Conservation (phyloP, 2,888 invertebrate species). For the Aquatica leii region DNA sequence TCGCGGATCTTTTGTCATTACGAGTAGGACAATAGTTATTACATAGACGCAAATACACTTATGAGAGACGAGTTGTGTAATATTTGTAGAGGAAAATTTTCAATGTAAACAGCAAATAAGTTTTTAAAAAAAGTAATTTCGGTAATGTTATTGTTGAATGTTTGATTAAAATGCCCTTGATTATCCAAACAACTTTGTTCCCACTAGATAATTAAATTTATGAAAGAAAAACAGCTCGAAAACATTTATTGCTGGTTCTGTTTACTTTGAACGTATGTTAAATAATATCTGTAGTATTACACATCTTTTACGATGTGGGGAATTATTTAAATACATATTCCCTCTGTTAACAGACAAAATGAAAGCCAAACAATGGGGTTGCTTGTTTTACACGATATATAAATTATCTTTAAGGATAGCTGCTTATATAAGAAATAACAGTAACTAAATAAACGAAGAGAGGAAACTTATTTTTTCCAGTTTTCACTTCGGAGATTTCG, state of each 20-base stretch:
- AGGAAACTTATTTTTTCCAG: constrained; percentile 29
- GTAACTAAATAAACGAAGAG: constrained; percentile 29
- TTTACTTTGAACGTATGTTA: constrained; percentile 53
- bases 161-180: constrained; percentile 34
- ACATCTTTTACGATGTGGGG: constrained; percentile 51
- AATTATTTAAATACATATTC: constrained; percentile 51
- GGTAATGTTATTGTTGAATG: constrained; percentile 26
- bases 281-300: constrained; percentile 50
- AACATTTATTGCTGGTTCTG: constrained; percentile 51
- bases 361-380: constrained; percentile 55
- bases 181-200: constrained; percentile 34
- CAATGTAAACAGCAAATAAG: constrained; percentile 12
- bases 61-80: too few species aligned
- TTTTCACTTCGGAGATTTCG: constrained; percentile 30
- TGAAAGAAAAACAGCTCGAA: constrained; percentile 54
- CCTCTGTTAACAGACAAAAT: constrained; percentile 53
- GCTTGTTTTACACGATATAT: constrained; percentile 44
- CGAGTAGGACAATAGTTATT: too few species aligned
- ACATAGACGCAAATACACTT: too few species aligned
- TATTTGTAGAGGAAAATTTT: too few species aligned
- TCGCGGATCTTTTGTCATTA: too few species aligned
- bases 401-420: constrained; percentile 42
- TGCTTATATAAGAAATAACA: constrained; percentile 29
- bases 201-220: constrained; percentile 49
- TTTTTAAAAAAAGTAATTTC: constrained; percentile 23